Base-by-base conservation (phyloP, 1,140 invertebrate genomes). In the Caenorhabditis remanei region DNA sequence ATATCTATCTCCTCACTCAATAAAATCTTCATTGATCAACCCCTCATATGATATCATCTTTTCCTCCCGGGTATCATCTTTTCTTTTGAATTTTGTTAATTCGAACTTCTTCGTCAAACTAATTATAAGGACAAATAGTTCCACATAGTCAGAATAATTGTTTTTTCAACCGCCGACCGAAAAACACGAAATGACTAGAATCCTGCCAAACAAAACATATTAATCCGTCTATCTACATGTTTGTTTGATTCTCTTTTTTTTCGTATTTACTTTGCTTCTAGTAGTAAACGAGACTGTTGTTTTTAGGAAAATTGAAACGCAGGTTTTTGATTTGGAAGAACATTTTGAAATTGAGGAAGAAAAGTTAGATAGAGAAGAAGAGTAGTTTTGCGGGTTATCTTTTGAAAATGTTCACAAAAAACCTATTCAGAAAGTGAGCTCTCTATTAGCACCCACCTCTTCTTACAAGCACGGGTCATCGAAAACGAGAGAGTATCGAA, bases 221-320 rank as follows among this genome's bases (percentile, higher is more conserved):
- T 71, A 71, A 71, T 71, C 65, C 65, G 16, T 71, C 65, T n/a
- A 71, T 71, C 65, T 46, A 71, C 65, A 43, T 71, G 65, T 71
- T 43, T 71, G 41, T 71, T 71, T 32, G 32, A 32, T 32, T 46
- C 11, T 40, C n/a, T 71, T 71, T 67, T 24, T 71, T 71, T 46
- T 43, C 24, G 65, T 71, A 41, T 71, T 71, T 71, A 71, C 65
- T n/a, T 46, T 46, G 65, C 8, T 71, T 71, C 65, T 19, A 19
- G 65, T 19, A 32, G 40, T 9, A 14, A 43, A 46, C 19, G 16
- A 58, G n/a, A 67, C 32, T 24, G 41, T 46, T 41, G 16, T 71
- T 71, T 71, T 46, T 4, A 13, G 13, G 40, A 16, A 9, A 58
- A 58, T 8, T 21, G 56, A 58, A 58, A 58, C 14, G 16, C 21